Evolutionary conservation across 2,797 vertebrate genomes (phyloP).

Genomic region (Botia almorhae): DNA sequence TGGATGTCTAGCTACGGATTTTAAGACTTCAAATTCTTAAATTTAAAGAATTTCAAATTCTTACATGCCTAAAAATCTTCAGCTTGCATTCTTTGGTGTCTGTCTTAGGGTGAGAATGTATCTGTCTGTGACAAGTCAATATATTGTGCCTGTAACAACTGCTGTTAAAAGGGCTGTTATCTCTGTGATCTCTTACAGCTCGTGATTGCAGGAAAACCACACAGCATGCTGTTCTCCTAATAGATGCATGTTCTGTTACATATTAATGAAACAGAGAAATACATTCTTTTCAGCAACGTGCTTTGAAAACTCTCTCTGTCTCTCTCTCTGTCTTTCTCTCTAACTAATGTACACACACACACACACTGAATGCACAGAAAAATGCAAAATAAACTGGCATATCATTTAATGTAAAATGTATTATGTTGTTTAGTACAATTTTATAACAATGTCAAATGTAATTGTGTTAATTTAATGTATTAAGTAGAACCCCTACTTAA

Average conservation of each 20-base stretch:
- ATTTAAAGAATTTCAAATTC: not conserved
- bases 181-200: conserved; percentile 11
- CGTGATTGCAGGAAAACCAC: conserved; percentile 7
- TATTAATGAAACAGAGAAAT: not conserved
- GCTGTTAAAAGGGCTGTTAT: conserved; percentile 11
- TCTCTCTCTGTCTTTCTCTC: too few species aligned
- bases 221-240: conserved; percentile 16
- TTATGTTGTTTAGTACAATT: too few species aligned
- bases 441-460: too few species aligned
- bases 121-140: conserved; percentile 42
- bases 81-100: not conserved
- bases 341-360: too few species aligned
- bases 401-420: too few species aligned
- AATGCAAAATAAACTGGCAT: too few species aligned
- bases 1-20: too few species aligned
- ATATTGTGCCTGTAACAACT: conserved; percentile 26
- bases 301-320: too few species aligned
- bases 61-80: not conserved
- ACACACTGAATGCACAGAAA: too few species aligned
- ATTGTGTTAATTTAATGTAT: too few species aligned
- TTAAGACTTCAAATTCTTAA: too few species aligned
- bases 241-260: conserved; percentile 1
- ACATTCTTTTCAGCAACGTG: conserved; percentile 26
- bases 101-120: conserved; percentile 17
- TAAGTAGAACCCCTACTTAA: not conserved